A percentile compares a stretch with the other conserved stretches of the same genome.
Evolutionary conservation across 2,888 invertebrate genomes (phyloP).

Genomic region (Eustalomyia histrio): DNA sequence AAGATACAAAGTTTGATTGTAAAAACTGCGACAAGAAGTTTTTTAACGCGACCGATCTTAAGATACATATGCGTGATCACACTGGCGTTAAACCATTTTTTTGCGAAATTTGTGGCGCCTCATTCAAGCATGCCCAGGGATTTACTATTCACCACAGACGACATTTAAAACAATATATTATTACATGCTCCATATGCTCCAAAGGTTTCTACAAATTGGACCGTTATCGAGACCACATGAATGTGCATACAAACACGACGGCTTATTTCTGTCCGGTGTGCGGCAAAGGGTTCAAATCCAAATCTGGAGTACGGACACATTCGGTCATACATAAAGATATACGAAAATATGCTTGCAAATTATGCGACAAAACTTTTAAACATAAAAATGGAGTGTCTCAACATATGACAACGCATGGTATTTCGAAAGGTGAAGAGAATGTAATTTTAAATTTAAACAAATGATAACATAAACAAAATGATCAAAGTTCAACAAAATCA

Average conservation of each 20-base stretch:
- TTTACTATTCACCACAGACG: slow-evolving; percentile 16
- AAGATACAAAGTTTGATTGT: slow-evolving; percentile 14
- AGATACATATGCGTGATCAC: slow-evolving; percentile 34
- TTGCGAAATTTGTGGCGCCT: slow-evolving; percentile 36
- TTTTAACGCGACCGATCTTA: background rate
- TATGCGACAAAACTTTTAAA: slow-evolving; percentile 35
- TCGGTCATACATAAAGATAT: slow-evolving; percentile 19
- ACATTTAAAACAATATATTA: slow-evolving; percentile 17
- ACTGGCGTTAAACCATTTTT: slow-evolving; percentile 9
- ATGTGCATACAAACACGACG: slow-evolving; percentile 16
- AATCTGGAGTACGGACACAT: slow-evolving; percentile 14
- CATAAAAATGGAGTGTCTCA: slow-evolving; percentile 1
- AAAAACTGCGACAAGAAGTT: slow-evolving; percentile 30
- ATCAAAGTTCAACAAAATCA: too few species aligned
- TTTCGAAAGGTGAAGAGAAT: background rate
- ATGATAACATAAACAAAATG: too few species aligned
- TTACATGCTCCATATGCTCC: slow-evolving; percentile 29
- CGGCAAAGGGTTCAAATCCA: slow-evolving; percentile 26
- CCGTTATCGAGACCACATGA: slow-evolving; percentile 22
- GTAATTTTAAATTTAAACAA: too few species aligned
- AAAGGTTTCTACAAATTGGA: slow-evolving; percentile 24
- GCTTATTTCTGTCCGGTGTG: slow-evolving; percentile 17
- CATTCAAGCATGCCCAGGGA: background rate
- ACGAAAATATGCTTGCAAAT: slow-evolving; percentile 17
- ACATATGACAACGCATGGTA: slow-evolving; percentile 19